Evolutionary conservation across 2,113 vertebrate genomes (phyloP).

Genomic region (Silurus meridionalis): DNA sequence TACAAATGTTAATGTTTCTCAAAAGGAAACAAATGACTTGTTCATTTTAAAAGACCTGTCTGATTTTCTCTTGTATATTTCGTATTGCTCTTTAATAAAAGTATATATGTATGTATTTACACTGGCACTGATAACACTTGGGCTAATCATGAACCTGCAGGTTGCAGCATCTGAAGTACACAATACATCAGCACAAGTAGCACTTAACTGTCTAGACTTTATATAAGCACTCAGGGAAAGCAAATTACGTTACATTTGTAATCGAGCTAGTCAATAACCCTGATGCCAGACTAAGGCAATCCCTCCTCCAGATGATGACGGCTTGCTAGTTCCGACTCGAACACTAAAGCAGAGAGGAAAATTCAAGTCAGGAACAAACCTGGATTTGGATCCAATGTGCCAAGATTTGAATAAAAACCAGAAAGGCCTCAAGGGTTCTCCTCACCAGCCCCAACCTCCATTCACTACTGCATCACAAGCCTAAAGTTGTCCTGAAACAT

Average conservation of each 20-base stretch:
- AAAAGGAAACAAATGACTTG: too few relatives aligned
- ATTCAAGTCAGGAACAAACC: constrained; percentile 33
- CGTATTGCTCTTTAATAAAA: too few relatives aligned
- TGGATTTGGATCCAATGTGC: constrained; percentile 42
- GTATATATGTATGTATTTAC: not conserved
- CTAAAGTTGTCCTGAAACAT: not conserved
- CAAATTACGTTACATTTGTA: constrained; percentile 44
- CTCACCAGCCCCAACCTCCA: not conserved
- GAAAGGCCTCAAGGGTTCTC: not conserved
- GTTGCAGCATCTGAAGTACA: constrained; percentile 32
- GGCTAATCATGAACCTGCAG: constrained; percentile 12
- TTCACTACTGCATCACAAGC: not conserved
- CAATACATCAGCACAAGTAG: constrained; percentile 23
- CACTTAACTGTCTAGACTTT: constrained; percentile 45
- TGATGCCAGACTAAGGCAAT: constrained; percentile 23
- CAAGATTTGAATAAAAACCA: constrained; percentile 45
- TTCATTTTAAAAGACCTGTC: too few relatives aligned
- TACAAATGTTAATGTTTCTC: too few relatives aligned
- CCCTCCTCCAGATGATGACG: constrained; percentile 1
- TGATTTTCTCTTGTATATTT: too few relatives aligned
- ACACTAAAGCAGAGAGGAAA: constrained; percentile 33
- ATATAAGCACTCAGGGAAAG: constrained; percentile 20
- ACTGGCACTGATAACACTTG: constrained; percentile 29
- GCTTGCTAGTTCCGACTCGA: not conserved
- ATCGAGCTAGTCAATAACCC: constrained; percentile 44